Evolutionary conservation across 2,113 vertebrate genomes (phyloP), one percentile per base, ranked within the genome.

Genomic region (Syrmaticus mikado): DNA sequence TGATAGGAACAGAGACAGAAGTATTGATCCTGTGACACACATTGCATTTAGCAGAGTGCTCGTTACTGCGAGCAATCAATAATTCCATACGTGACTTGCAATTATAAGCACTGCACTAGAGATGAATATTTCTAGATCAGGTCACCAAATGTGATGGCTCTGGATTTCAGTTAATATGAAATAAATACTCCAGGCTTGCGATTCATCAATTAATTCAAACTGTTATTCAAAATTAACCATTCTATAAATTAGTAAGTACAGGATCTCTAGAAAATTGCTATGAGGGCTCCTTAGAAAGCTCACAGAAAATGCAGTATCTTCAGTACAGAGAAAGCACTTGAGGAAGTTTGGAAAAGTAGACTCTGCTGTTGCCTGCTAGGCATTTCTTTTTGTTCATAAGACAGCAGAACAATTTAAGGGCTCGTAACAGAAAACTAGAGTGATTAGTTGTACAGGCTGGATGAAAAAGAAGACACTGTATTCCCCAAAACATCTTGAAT

Each of bases 401-500:
- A 76, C 36, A 94, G 74, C n/a, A 89, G 71, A 94, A 95, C 46
- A 94, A 72, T 77, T 95, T 89, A 92, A 95, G 74, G 57, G 85
- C 92, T 94, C 4, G 32, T 93, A 95, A 96, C 34, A 90, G 79
- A 96, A 96, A 96, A 89, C 72, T 91, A 40, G 64, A 76, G 67
- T 94, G 82, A 91, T 94, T 96, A 96, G 94, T 43, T 90, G 94
- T 89, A 96, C 53, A 82, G 48, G 62, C 41, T 61, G 95, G 79
- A 87, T 86, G 67, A 97, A 95, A 94, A 94, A 93, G 70, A 96
- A 96, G 71, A 30, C 79, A 76, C 57, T 84, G 84, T 93, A 83
- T 94, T 96, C 67, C 73, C 91, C 92, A 91, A 92, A 97, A 89
- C 76, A 53, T 96, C 89, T 93, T 95, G 79, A 92, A 67, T 94